phyloP scores from a whole-genome alignment of 1,140 invertebrate species.

The Eulimnadia texana region DNA sequence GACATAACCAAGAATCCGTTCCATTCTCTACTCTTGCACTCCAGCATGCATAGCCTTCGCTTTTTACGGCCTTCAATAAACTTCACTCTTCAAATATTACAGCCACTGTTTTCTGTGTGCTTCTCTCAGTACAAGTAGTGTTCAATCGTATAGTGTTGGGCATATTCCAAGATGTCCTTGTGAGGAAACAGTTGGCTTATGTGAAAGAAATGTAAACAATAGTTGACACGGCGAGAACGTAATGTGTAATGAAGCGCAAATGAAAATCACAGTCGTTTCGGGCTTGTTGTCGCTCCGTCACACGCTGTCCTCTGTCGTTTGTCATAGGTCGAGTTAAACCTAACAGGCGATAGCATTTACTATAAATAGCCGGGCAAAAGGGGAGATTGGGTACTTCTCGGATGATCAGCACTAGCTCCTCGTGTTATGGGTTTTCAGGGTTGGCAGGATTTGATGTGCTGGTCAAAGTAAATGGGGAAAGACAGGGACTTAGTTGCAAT shows the following conservation, averaged over 20 bases:
- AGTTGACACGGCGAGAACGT: neutral
- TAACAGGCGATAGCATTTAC: neutral
- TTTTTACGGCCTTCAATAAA: neutral
- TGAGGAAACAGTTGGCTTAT: no score
- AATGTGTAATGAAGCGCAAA: neutral
- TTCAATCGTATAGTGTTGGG: no score
- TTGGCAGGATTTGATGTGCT: no score
- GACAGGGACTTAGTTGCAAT: no score
- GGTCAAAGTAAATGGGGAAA: neutral
- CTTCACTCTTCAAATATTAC: no score
- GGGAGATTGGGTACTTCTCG: no score
- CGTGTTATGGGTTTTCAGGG: no score
- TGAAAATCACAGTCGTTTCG: neutral
- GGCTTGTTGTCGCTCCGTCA: slow-evolving; percentile 8
- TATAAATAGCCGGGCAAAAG: no score
- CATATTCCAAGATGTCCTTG: no score
- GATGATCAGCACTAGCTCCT: no score
- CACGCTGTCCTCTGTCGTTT: slow-evolving; percentile 9
- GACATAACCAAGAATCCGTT: neutral
- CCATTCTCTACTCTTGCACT: neutral
- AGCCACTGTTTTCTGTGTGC: no score
- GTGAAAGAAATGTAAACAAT: neutral
- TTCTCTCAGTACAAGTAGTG: no score
- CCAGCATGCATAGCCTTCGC: neutral
- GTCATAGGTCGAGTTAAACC: slow-evolving; percentile 1